A percentile compares a stretch with the other conserved stretches of the same genome.
These are phyloP conservation scores for Helostoma temminkii DNA, from an alignment of 2,797 vertebrate species.

Conservation along the genomic window DNA sequence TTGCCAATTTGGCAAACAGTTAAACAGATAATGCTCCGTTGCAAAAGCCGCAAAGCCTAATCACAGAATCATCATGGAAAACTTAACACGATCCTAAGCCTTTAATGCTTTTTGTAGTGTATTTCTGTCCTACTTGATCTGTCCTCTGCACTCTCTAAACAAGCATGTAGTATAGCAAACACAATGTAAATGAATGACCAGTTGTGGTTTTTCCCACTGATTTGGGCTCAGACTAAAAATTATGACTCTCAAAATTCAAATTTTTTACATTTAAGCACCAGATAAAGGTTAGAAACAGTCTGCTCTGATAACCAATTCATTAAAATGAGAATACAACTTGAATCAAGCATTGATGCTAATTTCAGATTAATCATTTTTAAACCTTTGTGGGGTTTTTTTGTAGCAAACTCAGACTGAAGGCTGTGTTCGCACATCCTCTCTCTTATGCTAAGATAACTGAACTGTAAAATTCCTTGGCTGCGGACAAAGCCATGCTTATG, in stretches of 20 bases:
- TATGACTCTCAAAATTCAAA: not conserved
- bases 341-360: not conserved
- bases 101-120: too few relatives aligned
- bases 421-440: not conserved
- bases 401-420: slow-evolving; percentile 13
- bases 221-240: too few relatives aligned
- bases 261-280: not conserved
- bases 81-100: too few relatives aligned
- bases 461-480: slow-evolving; percentile 37
- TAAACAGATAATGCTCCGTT: not conserved
- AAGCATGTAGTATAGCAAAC: too few relatives aligned
- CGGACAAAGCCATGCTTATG: slow-evolving; percentile 56
- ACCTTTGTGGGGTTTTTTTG: slow-evolving; percentile 12
- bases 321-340: not conserved
- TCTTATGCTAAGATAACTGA: slow-evolving; percentile 27
- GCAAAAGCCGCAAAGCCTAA: not conserved
- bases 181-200: too few relatives aligned
- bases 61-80: too few relatives aligned
- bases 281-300: not conserved
- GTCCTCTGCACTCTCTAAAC: too few relatives aligned
- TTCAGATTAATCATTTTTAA: slow-evolving; percentile 5
- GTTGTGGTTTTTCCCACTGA: not conserved
- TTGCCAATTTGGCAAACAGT: not conserved
- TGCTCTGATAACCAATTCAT: not conserved
- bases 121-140: too few relatives aligned